Evolutionary conservation across 1,140 invertebrate species (phyloP).

Genomic region (Drosophila serrata): DNA sequence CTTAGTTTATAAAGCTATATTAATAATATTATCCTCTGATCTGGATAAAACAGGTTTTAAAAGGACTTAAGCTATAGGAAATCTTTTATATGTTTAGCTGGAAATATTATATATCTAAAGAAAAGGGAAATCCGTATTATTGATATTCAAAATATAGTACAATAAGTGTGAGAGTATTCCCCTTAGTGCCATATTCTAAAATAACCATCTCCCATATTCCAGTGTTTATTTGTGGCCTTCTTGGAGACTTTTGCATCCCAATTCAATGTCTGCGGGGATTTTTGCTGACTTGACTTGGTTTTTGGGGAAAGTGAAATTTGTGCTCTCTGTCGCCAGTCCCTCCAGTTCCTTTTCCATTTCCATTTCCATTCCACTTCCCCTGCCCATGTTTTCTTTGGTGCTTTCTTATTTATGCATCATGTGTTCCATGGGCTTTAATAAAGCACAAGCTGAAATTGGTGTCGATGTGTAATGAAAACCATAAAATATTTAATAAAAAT

Average conservation of each 20-base stretch:
- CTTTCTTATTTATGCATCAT: conserved; percentile 67
- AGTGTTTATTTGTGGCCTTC: conserved; percentile 50
- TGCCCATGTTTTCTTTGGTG: conserved; percentile 26
- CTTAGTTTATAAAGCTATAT: neutral
- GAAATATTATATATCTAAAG: neutral
- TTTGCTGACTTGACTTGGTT: conserved; percentile 59
- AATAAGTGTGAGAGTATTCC: neutral
- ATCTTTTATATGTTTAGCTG: neutral
- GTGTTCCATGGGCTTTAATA: conserved; percentile 67
- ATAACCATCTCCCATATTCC: neutral
- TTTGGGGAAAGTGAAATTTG: conserved; percentile 53
- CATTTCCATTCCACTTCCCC: neutral
- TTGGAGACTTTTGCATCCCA: conserved; percentile 44
- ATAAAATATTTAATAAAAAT: conserved; percentile 84
- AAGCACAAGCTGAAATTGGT: conserved; percentile 54
- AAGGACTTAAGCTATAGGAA: neutral
- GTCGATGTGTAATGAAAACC: conserved; percentile 78
- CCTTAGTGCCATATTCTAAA: conserved; percentile 8
- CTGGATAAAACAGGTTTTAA: rapidly evolving
- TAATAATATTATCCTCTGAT: neutral
- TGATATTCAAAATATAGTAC: neutral
- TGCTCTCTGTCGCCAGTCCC: too few relatives aligned
- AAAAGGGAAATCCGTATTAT: neutral
- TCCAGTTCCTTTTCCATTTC: neutral
- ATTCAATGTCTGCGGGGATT: conserved; percentile 54